Conservation (phyloP, 92 coral and sea anemone genomes). For the Umimayanthus kanabou region DNA sequence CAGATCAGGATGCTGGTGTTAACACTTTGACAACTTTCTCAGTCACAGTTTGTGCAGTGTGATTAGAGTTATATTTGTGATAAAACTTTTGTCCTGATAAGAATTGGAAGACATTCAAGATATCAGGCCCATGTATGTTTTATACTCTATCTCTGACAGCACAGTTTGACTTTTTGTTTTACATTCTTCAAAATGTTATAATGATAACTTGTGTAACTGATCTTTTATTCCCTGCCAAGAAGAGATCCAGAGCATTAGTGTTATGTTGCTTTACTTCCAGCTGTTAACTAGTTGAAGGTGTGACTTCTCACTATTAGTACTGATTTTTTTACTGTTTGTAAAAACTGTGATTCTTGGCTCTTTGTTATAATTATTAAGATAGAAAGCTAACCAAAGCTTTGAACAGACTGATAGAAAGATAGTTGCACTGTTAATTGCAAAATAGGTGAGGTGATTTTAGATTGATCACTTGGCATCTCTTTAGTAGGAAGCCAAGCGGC, state of each 20-base stretch:
- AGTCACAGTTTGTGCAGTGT: not conserved
- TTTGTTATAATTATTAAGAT: not conserved
- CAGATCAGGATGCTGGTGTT: not conserved
- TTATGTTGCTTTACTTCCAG: not conserved
- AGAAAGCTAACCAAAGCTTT: not conserved
- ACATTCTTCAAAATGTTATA: constrained; percentile 13
- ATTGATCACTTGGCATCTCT: not conserved
- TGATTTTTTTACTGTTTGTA: not conserved
- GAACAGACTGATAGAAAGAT: not conserved
- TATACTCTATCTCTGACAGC: not conserved
- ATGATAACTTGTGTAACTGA: constrained; percentile 16
- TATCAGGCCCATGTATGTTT: not conserved
- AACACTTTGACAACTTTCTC: not conserved
- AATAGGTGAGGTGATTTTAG: not conserved
- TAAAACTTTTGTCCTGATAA: constrained; percentile 10
- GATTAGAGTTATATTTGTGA: not conserved
- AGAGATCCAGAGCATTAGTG: not conserved
- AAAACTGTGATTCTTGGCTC: not conserved
- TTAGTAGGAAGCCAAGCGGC: not conserved
- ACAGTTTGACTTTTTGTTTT: not conserved
- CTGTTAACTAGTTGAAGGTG: not conserved
- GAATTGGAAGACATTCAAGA: constrained; percentile 3
- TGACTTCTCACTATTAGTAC: not conserved
- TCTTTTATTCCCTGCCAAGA: not conserved
- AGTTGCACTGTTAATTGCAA: not conserved